Percentiles rank a stretch among this genome's conserved stretches.
Evolutionary conservation across 2,888 invertebrate genomes (phyloP).

Genomic region (Epiblema foenella): DNA sequence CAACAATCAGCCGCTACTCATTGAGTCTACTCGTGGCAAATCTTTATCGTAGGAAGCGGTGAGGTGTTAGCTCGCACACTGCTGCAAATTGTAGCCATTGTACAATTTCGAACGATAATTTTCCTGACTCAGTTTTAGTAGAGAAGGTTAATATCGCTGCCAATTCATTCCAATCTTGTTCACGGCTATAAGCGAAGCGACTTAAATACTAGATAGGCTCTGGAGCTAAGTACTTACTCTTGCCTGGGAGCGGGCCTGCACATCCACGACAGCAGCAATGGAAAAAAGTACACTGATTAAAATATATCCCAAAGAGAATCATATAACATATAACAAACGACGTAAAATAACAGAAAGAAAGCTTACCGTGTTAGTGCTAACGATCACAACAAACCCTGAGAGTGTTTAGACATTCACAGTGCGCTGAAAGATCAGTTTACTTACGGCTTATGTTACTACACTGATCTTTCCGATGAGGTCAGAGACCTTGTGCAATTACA

Average conservation of each 20-base stretch:
- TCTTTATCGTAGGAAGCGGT: conserved; percentile 58
- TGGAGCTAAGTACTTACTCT: conserved; percentile 84
- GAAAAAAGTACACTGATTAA: conserved; percentile 73
- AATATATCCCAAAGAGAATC: conserved; percentile 52
- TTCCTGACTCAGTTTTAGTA: conserved; percentile 46
- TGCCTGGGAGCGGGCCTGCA: conserved; percentile 88
- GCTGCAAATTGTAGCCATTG: conserved; percentile 23
- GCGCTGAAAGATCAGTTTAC: conserved; percentile 63
- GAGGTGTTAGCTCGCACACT: conserved; percentile 63
- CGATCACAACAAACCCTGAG: conserved; percentile 45
- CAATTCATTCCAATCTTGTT: conserved; percentile 62
- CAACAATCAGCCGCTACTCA: conserved; percentile 81
- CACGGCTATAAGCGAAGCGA: conserved; percentile 76
- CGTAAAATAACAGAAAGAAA: conserved; percentile 59
- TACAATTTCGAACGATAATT: conserved; percentile 31
- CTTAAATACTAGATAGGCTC: conserved; percentile 51
- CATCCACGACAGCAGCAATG: conserved; percentile 70
- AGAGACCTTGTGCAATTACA: conserved; percentile 49
- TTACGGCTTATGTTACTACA: conserved; percentile 54
- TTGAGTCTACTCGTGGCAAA: conserved; percentile 35
- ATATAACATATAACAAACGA: conserved; percentile 52
- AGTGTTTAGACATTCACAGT: conserved; percentile 45
- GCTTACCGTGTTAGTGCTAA: conserved; percentile 63
- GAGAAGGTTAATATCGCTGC: conserved; percentile 58
- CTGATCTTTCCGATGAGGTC: conserved; percentile 59